phyloP scores from a whole-genome alignment of 2,888 invertebrate genomes.

The Pseudococcus jackbeardsleyi region DNA sequence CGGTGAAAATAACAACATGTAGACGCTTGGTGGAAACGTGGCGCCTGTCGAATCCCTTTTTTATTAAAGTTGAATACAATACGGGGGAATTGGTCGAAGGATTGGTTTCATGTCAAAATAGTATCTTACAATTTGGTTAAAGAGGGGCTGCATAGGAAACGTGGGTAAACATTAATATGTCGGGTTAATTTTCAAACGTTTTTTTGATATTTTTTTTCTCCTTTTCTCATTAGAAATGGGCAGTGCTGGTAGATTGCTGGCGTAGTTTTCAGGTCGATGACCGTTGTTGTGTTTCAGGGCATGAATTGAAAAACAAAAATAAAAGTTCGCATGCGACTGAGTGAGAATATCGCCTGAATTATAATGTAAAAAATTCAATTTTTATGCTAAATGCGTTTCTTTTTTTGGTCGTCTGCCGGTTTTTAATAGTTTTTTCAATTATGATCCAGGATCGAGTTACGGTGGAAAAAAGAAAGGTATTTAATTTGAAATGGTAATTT shows the following conservation, averaged over 20 bases:
- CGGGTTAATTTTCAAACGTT: slow-evolving; percentile 33
- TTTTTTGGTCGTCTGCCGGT: not conserved
- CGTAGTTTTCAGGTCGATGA: not conserved
- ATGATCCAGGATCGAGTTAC: not conserved
- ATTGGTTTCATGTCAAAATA: slow-evolving; percentile 48
- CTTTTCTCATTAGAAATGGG: slow-evolving; percentile 11
- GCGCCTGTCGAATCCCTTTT: slow-evolving; percentile 53
- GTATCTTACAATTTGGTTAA: not conserved
- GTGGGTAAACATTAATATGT: slow-evolving; percentile 19
- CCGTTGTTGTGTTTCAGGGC: not conserved
- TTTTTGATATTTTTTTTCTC: slow-evolving; percentile 12
- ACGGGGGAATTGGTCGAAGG: not conserved
- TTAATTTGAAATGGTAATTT: not conserved
- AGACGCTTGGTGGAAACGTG: slow-evolving; percentile 48
- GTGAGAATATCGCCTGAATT: not conserved
- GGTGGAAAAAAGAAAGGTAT: not conserved
- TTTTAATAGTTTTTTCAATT: not conserved
- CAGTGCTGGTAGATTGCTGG: not conserved
- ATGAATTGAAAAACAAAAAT: slow-evolving; percentile 7
- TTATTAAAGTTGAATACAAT: not conserved
- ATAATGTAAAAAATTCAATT: not conserved
- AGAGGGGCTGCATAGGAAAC: not conserved
- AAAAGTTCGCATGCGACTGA: not conserved
- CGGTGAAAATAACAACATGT: slow-evolving; percentile 53
- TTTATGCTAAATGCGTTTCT: slow-evolving; percentile 6